Percentiles rank a stretch among this genome's conserved stretches.
These are phyloP conservation scores for Xanthia icteritia DNA, from an alignment of 2,888 invertebrate species.

Conservation along the genomic window DNA sequence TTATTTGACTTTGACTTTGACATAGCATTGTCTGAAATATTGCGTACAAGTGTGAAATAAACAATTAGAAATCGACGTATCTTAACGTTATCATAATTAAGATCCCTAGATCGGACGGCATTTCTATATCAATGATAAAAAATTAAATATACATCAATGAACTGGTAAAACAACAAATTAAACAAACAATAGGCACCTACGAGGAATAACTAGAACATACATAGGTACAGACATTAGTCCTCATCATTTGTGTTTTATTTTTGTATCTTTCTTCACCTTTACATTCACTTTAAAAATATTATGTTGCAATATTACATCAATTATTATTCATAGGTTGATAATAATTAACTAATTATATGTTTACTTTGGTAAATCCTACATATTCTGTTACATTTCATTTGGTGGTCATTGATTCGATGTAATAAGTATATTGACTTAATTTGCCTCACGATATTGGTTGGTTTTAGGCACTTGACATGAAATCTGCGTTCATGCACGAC, in stretches of 20 bases:
- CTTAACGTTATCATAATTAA: conserved; percentile 12
- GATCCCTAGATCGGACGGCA: not conserved
- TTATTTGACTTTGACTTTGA: no score
- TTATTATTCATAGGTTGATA: not conserved
- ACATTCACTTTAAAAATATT: not conserved
- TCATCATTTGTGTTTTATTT: no score
- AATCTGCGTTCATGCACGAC: not conserved
- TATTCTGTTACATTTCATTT: not conserved
- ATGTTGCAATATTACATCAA: not conserved
- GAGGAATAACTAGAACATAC: no score
- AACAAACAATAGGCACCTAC: not conserved
- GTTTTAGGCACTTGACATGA: not conserved
- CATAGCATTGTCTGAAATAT: conserved; percentile 3
- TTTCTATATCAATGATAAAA: conserved; percentile 6
- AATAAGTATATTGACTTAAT: not conserved
- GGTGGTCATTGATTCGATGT: not conserved
- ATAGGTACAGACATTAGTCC: no score
- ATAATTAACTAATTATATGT: not conserved
- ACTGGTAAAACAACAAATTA: not conserved
- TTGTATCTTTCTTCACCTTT: not conserved
- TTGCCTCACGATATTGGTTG: not conserved
- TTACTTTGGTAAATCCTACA: not conserved
- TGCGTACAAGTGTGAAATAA: conserved; percentile 31
- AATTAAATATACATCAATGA: not conserved
- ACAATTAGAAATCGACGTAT: conserved; percentile 14